Conservation (phyloP, 2,113 vertebrate species). For the Cyrtonyx montezumae region DNA sequence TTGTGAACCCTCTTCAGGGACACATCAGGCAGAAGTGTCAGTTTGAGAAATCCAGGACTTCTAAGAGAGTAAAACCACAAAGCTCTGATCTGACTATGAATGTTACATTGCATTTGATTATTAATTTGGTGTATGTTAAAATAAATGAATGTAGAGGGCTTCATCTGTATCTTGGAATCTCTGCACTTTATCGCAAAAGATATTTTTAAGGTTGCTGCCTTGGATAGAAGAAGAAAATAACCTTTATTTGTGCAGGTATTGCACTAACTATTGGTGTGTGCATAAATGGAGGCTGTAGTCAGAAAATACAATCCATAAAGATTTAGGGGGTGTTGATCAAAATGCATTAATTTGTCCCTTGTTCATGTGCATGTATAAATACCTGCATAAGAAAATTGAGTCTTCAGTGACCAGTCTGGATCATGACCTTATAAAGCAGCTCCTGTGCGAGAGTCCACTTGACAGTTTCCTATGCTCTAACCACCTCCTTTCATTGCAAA, state of each 20-base stretch:
- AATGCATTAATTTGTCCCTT: background rate
- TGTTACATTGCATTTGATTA: slow-evolving; percentile 35
- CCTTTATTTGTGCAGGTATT: slow-evolving; percentile 22
- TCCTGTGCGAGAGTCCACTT: slow-evolving; percentile 2
- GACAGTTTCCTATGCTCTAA: slow-evolving; percentile 43
- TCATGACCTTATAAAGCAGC: slow-evolving; percentile 6
- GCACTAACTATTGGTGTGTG: slow-evolving; percentile 16
- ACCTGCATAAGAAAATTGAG: background rate
- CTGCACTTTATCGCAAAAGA: background rate
- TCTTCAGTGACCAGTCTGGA: background rate
- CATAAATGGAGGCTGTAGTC: background rate
- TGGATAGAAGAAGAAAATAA: slow-evolving; percentile 5
- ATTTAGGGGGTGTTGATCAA: background rate
- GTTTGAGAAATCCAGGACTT: slow-evolving; percentile 9
- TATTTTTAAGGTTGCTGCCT: slow-evolving; percentile 28
- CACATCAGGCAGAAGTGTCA: slow-evolving; percentile 30
- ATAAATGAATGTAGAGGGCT: background rate
- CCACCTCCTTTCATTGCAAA: slow-evolving; percentile 39
- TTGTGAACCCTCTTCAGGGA: background rate
- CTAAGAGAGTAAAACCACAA: slow-evolving; percentile 12
- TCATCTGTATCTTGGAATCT: background rate
- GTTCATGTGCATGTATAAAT: background rate
- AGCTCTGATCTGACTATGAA: slow-evolving; percentile 51
- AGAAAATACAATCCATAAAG: background rate
- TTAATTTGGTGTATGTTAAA: background rate